Evolutionary conservation across 2,797 vertebrate species (phyloP).

Genomic region (Helostoma temminkii): DNA sequence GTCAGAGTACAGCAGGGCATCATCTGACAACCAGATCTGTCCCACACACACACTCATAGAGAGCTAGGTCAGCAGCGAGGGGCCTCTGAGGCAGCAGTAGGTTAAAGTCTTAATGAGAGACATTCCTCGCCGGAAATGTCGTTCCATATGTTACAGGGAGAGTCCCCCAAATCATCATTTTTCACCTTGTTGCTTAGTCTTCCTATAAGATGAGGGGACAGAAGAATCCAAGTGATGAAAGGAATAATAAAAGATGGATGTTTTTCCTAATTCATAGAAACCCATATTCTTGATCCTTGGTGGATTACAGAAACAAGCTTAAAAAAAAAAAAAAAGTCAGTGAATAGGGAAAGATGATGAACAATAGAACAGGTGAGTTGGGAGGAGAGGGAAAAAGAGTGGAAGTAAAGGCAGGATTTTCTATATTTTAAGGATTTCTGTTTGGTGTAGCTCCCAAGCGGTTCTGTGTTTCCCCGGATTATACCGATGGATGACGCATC

Average conservation of each 20-base stretch:
- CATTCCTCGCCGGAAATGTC: conserved; percentile 67
- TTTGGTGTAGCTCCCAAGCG: conserved; percentile 33
- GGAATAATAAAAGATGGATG: conserved; percentile 30
- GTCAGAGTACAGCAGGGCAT: conserved; percentile 66
- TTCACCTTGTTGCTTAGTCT: conserved; percentile 56
- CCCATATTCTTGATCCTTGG: conserved; percentile 19
- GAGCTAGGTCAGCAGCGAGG: conserved; percentile 73
- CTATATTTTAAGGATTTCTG: conserved; percentile 55
- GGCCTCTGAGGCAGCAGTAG: conserved; percentile 71
- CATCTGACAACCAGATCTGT: conserved; percentile 44
- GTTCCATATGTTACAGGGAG: conserved; percentile 70
- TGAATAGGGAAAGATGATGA: neutral
- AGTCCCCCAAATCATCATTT: conserved; percentile 49
- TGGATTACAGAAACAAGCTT: conserved; percentile 7
- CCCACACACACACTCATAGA: conserved; percentile 44
- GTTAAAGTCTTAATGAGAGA: conserved; percentile 81
- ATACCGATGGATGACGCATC: conserved; percentile 62
- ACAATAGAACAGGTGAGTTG: conserved; percentile 9
- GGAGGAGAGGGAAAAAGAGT: neutral
- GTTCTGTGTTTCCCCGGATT: conserved; percentile 38
- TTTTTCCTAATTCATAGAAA: conserved; percentile 47
- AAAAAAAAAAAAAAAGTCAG: neutral
- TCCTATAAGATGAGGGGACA: conserved; percentile 20
- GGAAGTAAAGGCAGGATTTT: conserved; percentile 40
- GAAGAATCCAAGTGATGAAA: conserved; percentile 15